These are phyloP conservation scores for Acanthosepion pharaonis DNA, from an alignment of 2,888 invertebrate genomes.

Conservation along the genomic window DNA sequence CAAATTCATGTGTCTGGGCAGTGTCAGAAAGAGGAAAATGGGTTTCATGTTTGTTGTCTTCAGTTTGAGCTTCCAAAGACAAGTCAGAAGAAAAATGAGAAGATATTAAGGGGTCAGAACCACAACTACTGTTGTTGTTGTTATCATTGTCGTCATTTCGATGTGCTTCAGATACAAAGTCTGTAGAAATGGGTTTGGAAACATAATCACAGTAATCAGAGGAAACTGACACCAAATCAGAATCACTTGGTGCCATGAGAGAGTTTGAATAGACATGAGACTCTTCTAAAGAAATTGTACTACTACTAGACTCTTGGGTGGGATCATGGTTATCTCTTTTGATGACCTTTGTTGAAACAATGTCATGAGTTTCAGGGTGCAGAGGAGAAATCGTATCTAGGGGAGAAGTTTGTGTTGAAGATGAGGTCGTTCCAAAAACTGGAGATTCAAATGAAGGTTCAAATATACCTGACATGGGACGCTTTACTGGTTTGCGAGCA, in stretches of 20 bases:
- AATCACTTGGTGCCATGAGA: background rate
- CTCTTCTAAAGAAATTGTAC: background rate
- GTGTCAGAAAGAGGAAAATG: background rate
- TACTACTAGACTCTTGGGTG: background rate
- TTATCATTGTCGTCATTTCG: background rate
- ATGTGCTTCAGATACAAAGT: background rate
- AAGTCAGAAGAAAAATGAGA: background rate
- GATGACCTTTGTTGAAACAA: background rate
- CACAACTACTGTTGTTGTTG: background rate
- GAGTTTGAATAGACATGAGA: background rate
- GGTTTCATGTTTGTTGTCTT: background rate
- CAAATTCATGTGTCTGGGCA: background rate
- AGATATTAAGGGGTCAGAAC: background rate
- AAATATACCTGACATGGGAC: conserved; percentile 42
- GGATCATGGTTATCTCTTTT: background rate
- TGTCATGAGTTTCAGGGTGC: background rate
- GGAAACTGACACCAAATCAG: background rate
- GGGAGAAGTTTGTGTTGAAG: background rate
- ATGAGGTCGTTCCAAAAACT: background rate
- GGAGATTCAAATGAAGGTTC: conserved; percentile 20
- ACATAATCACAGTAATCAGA: conserved; percentile 40
- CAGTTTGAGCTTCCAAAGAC: background rate
- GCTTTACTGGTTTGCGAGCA: conserved; percentile 13
- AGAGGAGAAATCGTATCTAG: background rate
- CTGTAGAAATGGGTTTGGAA: background rate